A percentile compares a stretch with the other conserved stretches of the same genome.
These are phyloP conservation scores for Lithophane semibrunnea DNA, from an alignment of 2,888 invertebrate genomes.

Conservation along the genomic window DNA sequence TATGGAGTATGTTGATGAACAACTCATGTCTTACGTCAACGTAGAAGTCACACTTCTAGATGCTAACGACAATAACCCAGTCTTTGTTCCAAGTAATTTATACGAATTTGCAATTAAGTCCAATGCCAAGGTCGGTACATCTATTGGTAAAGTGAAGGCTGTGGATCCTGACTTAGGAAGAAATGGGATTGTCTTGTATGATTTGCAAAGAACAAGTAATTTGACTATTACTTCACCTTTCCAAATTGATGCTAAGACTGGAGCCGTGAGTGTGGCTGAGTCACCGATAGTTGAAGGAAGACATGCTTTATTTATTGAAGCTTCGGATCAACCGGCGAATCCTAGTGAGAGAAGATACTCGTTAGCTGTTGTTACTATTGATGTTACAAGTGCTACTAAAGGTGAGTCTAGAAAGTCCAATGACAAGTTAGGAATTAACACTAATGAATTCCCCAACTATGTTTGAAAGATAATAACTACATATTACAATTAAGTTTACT, in stretches of 20 bases:
- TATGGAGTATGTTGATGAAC: conserved; percentile 85
- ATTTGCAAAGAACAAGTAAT: conserved; percentile 93
- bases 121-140: conserved; percentile 92
- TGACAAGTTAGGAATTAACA: neutral
- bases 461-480: neutral
- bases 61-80: conserved; percentile 97
- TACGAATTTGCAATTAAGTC: conserved; percentile 94
- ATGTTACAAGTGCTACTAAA: conserved; percentile 91
- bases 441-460: neutral
- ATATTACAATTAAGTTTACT: neutral
- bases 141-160: conserved; percentile 95
- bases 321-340: conserved; percentile 95
- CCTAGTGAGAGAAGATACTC: conserved; percentile 96
- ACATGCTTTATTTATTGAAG: conserved; percentile 95
- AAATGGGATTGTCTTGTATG: conserved; percentile 93
- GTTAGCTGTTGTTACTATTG: conserved; percentile 95
- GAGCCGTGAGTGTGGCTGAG: conserved; percentile 92
- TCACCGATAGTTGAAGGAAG: conserved; percentile 92
- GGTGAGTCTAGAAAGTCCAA: conserved; percentile 72
- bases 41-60: conserved; percentile 96
- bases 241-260: conserved; percentile 93
- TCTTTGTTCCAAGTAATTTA: conserved; percentile 95
- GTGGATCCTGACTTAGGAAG: conserved; percentile 95
- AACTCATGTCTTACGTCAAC: conserved; percentile 91
- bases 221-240: conserved; percentile 92